Percentiles rank a stretch among this genome's conserved stretches.
Conservation (phyloP, 2,797 vertebrate species). For the Pangasius mekongensis region DNA sequence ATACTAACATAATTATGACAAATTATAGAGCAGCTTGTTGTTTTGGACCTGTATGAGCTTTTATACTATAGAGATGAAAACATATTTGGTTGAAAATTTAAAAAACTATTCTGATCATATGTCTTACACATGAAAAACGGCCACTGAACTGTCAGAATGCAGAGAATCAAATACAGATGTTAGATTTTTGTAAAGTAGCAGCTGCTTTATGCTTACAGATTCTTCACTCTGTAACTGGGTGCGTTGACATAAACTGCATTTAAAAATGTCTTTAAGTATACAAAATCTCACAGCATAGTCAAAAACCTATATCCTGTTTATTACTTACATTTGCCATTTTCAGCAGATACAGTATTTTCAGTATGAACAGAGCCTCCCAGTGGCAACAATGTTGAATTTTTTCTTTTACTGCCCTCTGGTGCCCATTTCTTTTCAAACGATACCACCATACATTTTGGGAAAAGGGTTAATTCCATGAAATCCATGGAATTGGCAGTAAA, state of each 20-base stretch:
- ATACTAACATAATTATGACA: neutral
- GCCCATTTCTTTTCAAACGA: neutral
- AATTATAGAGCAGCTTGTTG: neutral
- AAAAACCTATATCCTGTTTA: neutral
- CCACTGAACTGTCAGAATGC: slow-evolving; percentile 24
- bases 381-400: neutral
- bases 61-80: neutral
- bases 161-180: slow-evolving; percentile 15
- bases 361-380: slow-evolving; percentile 9
- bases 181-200: neutral
- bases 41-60: neutral
- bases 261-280: neutral
- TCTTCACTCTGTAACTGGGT: neutral
- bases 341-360: neutral
- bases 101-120: neutral
- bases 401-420: neutral
- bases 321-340: neutral
- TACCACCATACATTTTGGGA: neutral
- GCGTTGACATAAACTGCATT: neutral
- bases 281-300: neutral
- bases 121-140: slow-evolving; percentile 24
- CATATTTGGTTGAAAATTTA: neutral
- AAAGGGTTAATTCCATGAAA: neutral
- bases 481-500: neutral
- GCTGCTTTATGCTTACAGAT: neutral